Base-by-base conservation (phyloP, 2,888 invertebrate genomes). In the Hemistola chrysoprasaria region DNA sequence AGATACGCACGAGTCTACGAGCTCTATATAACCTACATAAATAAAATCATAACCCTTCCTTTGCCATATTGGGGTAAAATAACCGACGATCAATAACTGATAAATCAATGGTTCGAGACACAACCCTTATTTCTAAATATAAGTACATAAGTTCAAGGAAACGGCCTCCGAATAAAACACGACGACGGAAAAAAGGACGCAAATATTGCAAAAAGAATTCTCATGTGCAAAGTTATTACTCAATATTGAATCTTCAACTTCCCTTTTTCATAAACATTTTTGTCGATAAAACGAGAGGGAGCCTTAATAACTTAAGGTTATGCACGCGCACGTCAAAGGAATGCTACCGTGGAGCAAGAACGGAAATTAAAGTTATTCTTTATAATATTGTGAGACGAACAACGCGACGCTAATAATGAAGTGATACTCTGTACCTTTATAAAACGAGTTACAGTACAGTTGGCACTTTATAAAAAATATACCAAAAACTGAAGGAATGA, bases 341-440 rank as follows among this genome's bases (percentile, higher is more conserved):
- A 35, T 31, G 42, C 53, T 39, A 48, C 71, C 73, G 73, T 74
- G 71, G 67, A 72, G 62, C 65, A 68, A 66, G 65, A 76, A 71
- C 80, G 82, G 81, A 81, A 80, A 82, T 82, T 78, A 78, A 77
- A 71, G 69, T 63, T 64, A 66, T 29, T 23, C 45, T 40, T n/a
- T n/a, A n/a, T n/a, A n/a, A 43, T 40, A 47, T 46, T 41, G 32
- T 36, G 47, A 43, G 29, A 30, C 46, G 27, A 49, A 38, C 32
- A n/a, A n/a, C n/a, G n/a, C n/a, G n/a, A n/a, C n/a, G n/a, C n/a
- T n/a, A n/a, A n/a, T n/a, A n/a, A n/a, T n/a, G n/a, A n/a, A n/a
- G n/a, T n/a, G n/a, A n/a, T n/a, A n/a, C n/a, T n/a, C n/a, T n/a
- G n/a, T n/a, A n/a, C n/a, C n/a, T n/a, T n/a, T n/a, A n/a, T n/a